Conservation (phyloP, 1,140 invertebrate genomes). For the Drosophila repleta region DNA sequence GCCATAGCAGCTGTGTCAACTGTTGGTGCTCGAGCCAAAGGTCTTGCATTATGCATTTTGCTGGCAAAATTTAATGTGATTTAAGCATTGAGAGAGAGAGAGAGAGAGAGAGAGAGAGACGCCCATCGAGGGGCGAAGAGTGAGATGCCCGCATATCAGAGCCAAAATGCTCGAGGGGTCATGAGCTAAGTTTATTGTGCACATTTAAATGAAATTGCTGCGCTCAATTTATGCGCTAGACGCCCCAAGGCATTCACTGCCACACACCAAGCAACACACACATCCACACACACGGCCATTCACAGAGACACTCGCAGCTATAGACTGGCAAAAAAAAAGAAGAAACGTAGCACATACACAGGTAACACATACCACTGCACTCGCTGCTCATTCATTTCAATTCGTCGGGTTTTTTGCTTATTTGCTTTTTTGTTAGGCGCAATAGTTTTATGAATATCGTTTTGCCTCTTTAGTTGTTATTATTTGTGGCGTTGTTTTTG, state of each 20-base stretch:
- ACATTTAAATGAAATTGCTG: conserved; percentile 82
- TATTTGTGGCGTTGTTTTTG: conserved; percentile 22
- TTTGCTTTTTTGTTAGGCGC: conserved; percentile 56
- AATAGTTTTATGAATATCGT: conserved; percentile 72
- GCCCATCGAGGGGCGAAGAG: conserved; percentile 15
- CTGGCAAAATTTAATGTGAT: conserved; percentile 75
- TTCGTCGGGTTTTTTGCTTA: conserved; percentile 21
- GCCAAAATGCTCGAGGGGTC: conserved; percentile 64
- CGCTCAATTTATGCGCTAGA: conserved; percentile 80
- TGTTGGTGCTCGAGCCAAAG: conserved; percentile 18
- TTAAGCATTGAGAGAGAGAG: conserved; percentile 49
- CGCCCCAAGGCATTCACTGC: conserved; percentile 60
- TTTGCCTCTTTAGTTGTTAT: conserved; percentile 34
- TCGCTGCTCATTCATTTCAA: conserved; percentile 56
- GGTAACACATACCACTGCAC: conserved; percentile 33
- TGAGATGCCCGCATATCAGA: conserved; percentile 13
- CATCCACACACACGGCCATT: conserved; percentile 12
- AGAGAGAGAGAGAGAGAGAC: too few species aligned
- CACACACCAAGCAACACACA: conserved; percentile 11
- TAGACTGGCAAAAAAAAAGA: neutral
- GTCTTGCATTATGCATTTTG: conserved; percentile 70
- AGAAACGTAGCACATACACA: conserved; percentile 37
- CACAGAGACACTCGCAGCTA: conserved; percentile 10
- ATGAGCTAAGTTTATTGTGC: conserved; percentile 81
- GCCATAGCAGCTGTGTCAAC: conserved; percentile 35